Percentiles rank a stretch among this genome's conserved stretches.
These are phyloP conservation scores for Chanos chanos DNA, from an alignment of 2,797 vertebrate species.

Conservation along the genomic window DNA sequence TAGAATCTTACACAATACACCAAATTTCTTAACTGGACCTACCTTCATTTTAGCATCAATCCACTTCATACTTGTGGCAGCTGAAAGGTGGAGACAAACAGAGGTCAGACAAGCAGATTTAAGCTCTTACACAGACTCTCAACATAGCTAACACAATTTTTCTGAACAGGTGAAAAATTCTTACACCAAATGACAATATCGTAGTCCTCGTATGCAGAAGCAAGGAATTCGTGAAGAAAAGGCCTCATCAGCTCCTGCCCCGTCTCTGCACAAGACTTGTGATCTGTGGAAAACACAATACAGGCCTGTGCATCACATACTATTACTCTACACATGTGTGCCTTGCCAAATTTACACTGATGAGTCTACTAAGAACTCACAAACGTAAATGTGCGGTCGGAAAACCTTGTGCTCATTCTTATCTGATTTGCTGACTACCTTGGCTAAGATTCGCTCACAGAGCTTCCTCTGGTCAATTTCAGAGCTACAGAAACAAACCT, in stretches of 20 bases:
- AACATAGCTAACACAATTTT: not conserved
- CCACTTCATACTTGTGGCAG: conserved; percentile 99
- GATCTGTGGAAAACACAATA: conserved; percentile 72
- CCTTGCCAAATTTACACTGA: too few relatives aligned
- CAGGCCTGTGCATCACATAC: not conserved
- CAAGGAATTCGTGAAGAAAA: conserved; percentile 95
- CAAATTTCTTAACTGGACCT: conserved; percentile 43
- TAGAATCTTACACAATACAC: not conserved
- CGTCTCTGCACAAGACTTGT: conserved; percentile 97
- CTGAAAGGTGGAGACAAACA: conserved; percentile 65
- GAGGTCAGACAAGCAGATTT: not conserved
- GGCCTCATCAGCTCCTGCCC: conserved; percentile 97
- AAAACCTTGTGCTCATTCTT: too few relatives aligned
- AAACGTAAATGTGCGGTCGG: too few relatives aligned
- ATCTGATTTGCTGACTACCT: too few relatives aligned
- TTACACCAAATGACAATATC: conserved; percentile 99
- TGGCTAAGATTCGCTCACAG: too few relatives aligned
- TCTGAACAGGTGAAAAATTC: conserved; percentile 49
- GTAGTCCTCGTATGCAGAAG: conserved; percentile 95
- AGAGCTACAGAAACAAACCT: too few relatives aligned
- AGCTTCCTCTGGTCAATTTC: too few relatives aligned
- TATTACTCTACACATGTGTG: not conserved
- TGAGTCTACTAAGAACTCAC: too few relatives aligned
- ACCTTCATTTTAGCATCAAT: conserved; percentile 99
- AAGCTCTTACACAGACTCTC: not conserved